These are phyloP conservation scores for Acanthosoma haemorrhoidale DNA, from an alignment of 2,888 invertebrate genomes.

Conservation along the genomic window DNA sequence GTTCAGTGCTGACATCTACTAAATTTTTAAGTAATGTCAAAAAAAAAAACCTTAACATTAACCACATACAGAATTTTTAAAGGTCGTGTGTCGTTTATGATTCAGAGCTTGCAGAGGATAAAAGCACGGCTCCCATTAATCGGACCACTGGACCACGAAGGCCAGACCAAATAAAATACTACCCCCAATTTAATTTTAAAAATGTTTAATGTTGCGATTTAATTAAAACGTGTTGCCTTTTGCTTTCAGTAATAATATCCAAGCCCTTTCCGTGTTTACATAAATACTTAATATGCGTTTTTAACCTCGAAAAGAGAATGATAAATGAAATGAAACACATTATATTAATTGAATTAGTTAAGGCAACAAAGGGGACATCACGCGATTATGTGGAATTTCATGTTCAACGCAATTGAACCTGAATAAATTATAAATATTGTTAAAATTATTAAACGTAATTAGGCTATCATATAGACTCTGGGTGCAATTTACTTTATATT, in stretches of 20 bases:
- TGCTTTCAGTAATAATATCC: background rate
- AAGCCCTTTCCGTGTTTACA: background rate
- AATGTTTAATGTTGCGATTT: background rate
- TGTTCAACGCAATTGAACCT: background rate
- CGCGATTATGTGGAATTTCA: background rate
- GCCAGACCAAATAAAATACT: too few species aligned
- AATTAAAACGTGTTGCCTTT: background rate
- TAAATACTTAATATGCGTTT: background rate
- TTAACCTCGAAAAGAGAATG: slow-evolving; percentile 11
- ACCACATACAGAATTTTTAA: too few species aligned
- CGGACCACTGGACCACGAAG: background rate
- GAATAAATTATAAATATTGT: slow-evolving; percentile 8
- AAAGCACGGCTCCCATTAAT: too few species aligned
- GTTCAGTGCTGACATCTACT: too few species aligned
- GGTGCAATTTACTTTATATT: background rate
- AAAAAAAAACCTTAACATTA: too few species aligned
- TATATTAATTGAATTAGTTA: slow-evolving; percentile 21
- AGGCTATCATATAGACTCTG: background rate
- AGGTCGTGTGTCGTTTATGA: background rate
- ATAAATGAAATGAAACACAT: slow-evolving; percentile 17
- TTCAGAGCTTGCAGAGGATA: background rate
- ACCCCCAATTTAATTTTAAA: too few species aligned
- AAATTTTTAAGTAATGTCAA: too few species aligned
- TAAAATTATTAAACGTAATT: slow-evolving; percentile 5
- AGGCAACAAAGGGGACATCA: background rate